phyloP scores from a whole-genome alignment of 92 coral and sea anemone species.

The Porites cylindrica region DNA sequence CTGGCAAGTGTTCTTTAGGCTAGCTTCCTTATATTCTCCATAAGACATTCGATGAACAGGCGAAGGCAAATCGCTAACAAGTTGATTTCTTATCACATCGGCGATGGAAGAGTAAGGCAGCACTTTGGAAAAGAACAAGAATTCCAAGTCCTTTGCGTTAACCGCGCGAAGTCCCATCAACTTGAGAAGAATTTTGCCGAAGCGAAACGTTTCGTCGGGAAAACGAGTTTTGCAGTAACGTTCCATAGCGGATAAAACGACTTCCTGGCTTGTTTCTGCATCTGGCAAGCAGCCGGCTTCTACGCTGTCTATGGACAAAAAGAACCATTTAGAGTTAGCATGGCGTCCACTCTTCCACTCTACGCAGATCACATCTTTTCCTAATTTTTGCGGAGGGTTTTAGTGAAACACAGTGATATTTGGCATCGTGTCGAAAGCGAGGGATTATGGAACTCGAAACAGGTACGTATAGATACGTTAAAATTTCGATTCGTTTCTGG shows the following conservation, averaged over 20 bases:
- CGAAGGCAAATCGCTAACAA: constrained; percentile 47
- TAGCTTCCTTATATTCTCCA: neutral
- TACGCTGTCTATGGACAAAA: constrained; percentile 45
- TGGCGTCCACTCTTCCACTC: neutral
- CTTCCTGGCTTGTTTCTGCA: constrained; percentile 65
- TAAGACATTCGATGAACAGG: neutral
- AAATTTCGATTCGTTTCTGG: too few species aligned
- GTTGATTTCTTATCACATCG: constrained; percentile 67
- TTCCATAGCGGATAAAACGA: constrained; percentile 64
- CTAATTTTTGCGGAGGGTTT: too few species aligned
- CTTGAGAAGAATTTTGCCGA: constrained; percentile 72
- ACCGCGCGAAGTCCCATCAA: constrained; percentile 67
- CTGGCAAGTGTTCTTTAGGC: neutral
- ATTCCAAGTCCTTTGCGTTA: constrained; percentile 62
- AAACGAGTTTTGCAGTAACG: constrained; percentile 68
- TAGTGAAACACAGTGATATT: too few species aligned
- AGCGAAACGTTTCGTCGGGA: constrained; percentile 67
- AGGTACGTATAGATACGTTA: too few species aligned
- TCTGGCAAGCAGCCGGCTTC: constrained; percentile 68
- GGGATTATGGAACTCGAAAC: too few species aligned
- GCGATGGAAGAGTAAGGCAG: constrained; percentile 65
- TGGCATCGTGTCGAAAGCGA: too few species aligned
- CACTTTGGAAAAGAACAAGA: constrained; percentile 62
- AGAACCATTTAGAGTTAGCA: neutral
- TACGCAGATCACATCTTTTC: neutral